Evolutionary conservation across 2,113 vertebrate species (phyloP).

Genomic region (Sprattus sprattus): DNA sequence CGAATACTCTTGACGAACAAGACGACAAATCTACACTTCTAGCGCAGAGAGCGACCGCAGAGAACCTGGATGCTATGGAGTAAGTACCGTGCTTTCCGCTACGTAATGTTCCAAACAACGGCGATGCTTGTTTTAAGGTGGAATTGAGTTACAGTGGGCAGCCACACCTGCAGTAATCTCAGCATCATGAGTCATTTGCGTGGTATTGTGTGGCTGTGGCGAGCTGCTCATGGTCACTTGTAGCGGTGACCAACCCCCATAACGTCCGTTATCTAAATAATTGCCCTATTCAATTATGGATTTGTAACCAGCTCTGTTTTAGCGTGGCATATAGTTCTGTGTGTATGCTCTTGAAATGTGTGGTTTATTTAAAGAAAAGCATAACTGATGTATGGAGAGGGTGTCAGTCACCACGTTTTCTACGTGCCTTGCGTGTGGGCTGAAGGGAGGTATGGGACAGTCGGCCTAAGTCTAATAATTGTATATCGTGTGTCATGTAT

Average conservation of each 20-base stretch:
- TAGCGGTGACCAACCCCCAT: neutral
- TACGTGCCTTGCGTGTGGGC: neutral
- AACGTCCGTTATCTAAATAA: neutral
- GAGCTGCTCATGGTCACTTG: neutral
- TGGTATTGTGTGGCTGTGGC: neutral
- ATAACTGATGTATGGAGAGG: neutral
- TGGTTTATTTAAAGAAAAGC: neutral
- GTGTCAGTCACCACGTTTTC: neutral
- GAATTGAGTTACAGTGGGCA: neutral
- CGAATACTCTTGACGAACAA: slow-evolving; percentile 7
- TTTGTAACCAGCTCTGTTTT: neutral
- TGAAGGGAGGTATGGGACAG: neutral
- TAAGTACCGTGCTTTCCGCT: slow-evolving; percentile 38
- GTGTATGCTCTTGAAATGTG: neutral
- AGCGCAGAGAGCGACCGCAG: slow-evolving; percentile 15
- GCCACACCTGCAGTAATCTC: slow-evolving; percentile 44
- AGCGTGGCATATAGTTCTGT: neutral
- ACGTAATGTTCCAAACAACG: neutral
- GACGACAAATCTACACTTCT: slow-evolving; percentile 19
- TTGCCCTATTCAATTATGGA: neutral
- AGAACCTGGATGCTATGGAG: slow-evolving; percentile 39
- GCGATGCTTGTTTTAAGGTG: neutral
- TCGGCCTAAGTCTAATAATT: slow-evolving; percentile 6
- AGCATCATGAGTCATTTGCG: neutral
- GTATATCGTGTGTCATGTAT: neutral